Percentiles rank a stretch among this genome's conserved stretches.
phyloP scores from a whole-genome alignment of 2,888 invertebrate genomes.

The Oxycera nigricornis region DNA sequence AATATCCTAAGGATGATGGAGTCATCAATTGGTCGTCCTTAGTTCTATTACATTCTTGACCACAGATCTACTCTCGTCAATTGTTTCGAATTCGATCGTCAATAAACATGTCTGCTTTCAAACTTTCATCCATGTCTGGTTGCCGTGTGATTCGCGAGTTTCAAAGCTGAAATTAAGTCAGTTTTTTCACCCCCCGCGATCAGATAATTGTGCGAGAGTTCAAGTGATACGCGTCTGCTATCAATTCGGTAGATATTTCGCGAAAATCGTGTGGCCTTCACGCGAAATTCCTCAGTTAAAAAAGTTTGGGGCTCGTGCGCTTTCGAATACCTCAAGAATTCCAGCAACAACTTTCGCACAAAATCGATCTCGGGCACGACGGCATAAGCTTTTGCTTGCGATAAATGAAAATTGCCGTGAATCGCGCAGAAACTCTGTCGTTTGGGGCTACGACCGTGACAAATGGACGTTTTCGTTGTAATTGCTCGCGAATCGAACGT shows the following conservation, averaged over 20 bases:
- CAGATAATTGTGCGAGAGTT: neutral
- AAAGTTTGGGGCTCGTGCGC: neutral
- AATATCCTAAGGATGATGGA: neutral
- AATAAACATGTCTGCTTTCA: constrained; percentile 38
- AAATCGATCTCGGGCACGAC: constrained; percentile 39
- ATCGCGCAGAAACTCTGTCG: neutral
- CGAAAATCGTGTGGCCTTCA: neutral
- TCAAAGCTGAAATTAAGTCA: neutral
- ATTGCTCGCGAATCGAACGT: neutral
- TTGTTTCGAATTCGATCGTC: constrained; percentile 33
- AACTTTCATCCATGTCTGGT: constrained; percentile 15
- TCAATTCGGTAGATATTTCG: neutral
- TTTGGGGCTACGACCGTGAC: neutral
- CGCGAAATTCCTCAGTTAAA: constrained; percentile 14
- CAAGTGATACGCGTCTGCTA: neutral
- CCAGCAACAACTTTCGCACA: constrained; percentile 40
- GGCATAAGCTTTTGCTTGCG: constrained; percentile 17
- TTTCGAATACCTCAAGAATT: constrained; percentile 25
- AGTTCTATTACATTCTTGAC: neutral
- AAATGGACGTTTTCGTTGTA: neutral
- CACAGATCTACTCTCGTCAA: neutral
- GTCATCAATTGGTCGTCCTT: neutral
- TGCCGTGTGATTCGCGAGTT: neutral
- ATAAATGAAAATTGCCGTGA: constrained; percentile 24
- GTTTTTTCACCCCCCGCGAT: neutral